Evolutionary conservation across 2,888 invertebrate genomes (phyloP), one percentile per base, ranked within the genome.

Genomic region (Harpalus rubripes): DNA sequence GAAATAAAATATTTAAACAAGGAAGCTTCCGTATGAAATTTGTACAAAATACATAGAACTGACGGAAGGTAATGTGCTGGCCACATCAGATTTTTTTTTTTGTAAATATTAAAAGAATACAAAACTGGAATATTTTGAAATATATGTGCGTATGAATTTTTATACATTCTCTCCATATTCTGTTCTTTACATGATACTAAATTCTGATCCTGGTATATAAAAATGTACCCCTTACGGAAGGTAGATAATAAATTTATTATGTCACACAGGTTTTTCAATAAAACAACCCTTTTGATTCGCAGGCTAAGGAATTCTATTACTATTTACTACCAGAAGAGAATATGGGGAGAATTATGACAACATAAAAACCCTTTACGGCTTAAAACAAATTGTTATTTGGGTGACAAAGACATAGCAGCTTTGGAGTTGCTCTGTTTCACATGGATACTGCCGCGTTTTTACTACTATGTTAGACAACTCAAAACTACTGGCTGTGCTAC

Each of bases 351-450:
- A 84, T 84, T 84, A 84, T 65, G 78, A 52, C 84, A 41, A 32
- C 78, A 52, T 78, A 78, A 84, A 84, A 84, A 84, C 61, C 58
- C 63, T 84, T 84, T 84, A 84, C 63, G 78, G 78, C 76, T 84
- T 65, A 84, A 78, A 84, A 84, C 84, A 84, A 84, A 84, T 84
- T 84, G 84, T 84, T 84, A 84, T 84, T 84, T 78, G n/a, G 68
- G 81, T 72, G 78, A 84, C 84, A 84, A 61, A 78, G 84, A 84
- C 63, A 84, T 63, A 61, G 74, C 22, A 52, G 15, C 68, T 8
- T 15, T 15, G n/a, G 18, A 15, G 52, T 52, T 44, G 44, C 44
- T 16, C 79, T 58, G 79, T 80, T 61, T 61, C 59, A 80, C 79
- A 58, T 26, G 39, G 59, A 32, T 80, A 80, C 15, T 39, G 59